A percentile compares a stretch with the other conserved stretches of the same genome.
Conservation (phyloP, 2,113 vertebrate genomes). For the Coreoperca whiteheadi region DNA sequence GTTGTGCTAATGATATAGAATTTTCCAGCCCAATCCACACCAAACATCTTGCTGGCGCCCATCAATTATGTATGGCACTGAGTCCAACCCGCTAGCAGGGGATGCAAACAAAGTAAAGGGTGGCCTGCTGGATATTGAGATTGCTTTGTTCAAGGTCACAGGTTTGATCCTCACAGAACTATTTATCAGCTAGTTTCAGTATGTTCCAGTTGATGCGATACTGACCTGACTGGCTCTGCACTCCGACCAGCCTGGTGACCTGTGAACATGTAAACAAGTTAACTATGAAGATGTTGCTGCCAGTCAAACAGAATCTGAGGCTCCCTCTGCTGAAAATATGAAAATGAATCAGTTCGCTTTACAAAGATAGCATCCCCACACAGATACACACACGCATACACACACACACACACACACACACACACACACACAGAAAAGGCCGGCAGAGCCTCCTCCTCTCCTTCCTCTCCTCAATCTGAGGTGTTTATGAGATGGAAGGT, state of each 20-base stretch:
- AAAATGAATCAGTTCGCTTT: conserved; percentile 27
- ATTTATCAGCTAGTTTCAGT: background rate
- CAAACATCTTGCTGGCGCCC: conserved; percentile 56
- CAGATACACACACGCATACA: background rate
- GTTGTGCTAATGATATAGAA: conserved; percentile 63
- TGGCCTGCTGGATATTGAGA: background rate
- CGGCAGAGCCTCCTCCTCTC: conserved; percentile 7
- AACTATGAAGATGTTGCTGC: background rate
- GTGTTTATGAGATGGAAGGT: conserved; percentile 60
- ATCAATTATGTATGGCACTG: conserved; percentile 54
- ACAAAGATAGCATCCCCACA: conserved; percentile 21
- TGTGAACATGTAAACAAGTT: background rate
- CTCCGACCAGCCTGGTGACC: background rate
- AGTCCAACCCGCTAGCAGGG: background rate
- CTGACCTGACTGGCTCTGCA: background rate
- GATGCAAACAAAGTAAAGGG: conserved; percentile 44
- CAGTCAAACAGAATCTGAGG: background rate
- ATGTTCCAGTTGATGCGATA: background rate
- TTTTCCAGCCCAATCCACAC: conserved; percentile 42
- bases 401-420: conserved; percentile 1
- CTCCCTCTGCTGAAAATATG: conserved; percentile 16
- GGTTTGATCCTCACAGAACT: conserved; percentile 4
- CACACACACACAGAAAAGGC: background rate
- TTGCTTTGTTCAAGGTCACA: conserved; percentile 27
- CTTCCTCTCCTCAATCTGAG: conserved; percentile 54